Evolutionary conservation across 2,888 invertebrate genomes (phyloP).

Genomic region (Chymomyza amoena): DNA sequence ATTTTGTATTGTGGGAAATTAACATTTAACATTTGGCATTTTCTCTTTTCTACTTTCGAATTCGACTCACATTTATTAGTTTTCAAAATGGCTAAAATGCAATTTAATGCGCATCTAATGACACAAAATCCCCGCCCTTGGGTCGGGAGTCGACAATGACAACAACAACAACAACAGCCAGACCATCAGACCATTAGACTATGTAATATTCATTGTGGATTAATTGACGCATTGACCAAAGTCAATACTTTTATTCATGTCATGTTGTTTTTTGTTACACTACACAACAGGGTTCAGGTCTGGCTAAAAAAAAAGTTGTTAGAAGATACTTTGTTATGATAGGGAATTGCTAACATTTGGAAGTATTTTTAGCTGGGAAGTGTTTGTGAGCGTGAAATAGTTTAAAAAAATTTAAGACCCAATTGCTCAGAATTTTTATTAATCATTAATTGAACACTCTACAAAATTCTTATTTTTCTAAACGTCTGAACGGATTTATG

Average conservation of each 20-base stretch:
- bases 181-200: too few relatives aligned
- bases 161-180: too few relatives aligned
- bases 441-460: too few relatives aligned
- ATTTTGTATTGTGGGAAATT: slow-evolving; percentile 39
- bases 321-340: too few relatives aligned
- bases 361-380: too few relatives aligned
- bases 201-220: slow-evolving; percentile 22
- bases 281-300: background rate
- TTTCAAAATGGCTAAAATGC: slow-evolving; percentile 30
- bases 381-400: too few relatives aligned
- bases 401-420: too few relatives aligned
- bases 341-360: too few relatives aligned
- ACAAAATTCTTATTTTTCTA: too few relatives aligned
- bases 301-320: background rate
- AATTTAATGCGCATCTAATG: slow-evolving; percentile 43
- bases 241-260: background rate
- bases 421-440: too few relatives aligned
- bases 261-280: background rate
- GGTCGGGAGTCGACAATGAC: slow-evolving; percentile 12
- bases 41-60: background rate
- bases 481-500: too few relatives aligned
- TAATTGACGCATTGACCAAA: slow-evolving; percentile 30
- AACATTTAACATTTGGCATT: slow-evolving; percentile 46
- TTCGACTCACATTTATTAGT: slow-evolving; percentile 3
- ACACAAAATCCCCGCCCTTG: slow-evolving; percentile 1